Base-by-base conservation (phyloP, 2,888 invertebrate species). In the Heliconius sara region DNA sequence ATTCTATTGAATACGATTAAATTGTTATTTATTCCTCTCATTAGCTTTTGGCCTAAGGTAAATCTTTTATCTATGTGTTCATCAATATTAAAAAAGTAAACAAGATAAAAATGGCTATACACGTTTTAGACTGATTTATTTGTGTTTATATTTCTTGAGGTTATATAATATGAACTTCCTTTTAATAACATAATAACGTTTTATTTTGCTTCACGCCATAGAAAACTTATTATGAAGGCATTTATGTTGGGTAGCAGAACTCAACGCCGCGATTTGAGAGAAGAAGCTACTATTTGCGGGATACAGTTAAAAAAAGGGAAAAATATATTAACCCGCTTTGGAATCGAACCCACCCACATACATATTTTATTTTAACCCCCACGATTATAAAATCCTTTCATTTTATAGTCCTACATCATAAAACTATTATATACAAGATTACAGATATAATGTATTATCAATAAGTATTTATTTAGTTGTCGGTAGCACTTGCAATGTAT, bases 1-100 rank as follows among this genome's bases (percentile, higher is more conserved):
- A 73, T 73, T 60, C n/a, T 47, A 47, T 70, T 70, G 70, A 73
- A 34, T 60, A 60, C 22, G 60, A 60, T 60, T 60, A 73, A 60
- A 60, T 73, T 60, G 34, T 60, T 60, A 73, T 73, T 60, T 73
- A 73, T 73, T 7, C 13, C 30, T 0, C 34, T 57, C 72, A 72
- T 72, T 72, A 57, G 68, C 68, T 70, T 43, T 12, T 30, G 52
- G 30, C 57, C n/a, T 34, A 34, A 73, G 30, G 57, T 34, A 60
- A 57, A 73, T 57, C 52, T 73, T 73, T 57, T 34, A n/a, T 73
- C 25, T 34, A n/a, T 72, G 7, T 25, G 68, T 70, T 70, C 25
- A 68, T n/a, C 39, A 43, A 70, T 70, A 43, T 43, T 43, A 25
- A 70, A 67, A 43, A 70, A 70, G n/a, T 70, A 70, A 68, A 70